A percentile compares a stretch with the other conserved stretches of the same genome.
These are phyloP conservation scores for Pristis pectinata DNA, from an alignment of 2,797 vertebrate species.

Conservation along the genomic window DNA sequence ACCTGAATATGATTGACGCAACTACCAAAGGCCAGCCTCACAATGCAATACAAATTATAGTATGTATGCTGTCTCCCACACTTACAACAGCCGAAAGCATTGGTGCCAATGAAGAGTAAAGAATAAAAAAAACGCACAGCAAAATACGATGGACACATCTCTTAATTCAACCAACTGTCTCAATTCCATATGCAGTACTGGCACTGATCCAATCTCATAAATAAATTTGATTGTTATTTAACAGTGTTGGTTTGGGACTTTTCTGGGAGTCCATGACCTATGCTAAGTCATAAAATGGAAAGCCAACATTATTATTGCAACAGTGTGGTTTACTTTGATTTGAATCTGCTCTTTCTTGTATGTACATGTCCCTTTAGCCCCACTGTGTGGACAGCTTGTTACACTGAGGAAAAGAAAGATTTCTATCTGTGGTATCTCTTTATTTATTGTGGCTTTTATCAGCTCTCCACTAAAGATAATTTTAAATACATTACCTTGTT, in stretches of 20 bases:
- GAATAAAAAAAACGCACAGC: background rate
- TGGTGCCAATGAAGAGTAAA: background rate
- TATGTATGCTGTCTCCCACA: background rate
- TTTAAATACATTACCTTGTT: slow-evolving; percentile 2
- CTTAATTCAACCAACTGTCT: background rate
- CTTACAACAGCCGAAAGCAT: background rate
- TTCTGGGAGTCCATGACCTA: background rate
- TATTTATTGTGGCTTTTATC: background rate
- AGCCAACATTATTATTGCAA: background rate
- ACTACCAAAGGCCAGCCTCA: background rate
- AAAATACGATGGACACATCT: background rate
- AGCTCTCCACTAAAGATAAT: background rate
- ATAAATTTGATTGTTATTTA: slow-evolving; percentile 23
- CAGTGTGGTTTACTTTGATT: background rate
- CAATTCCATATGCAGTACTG: background rate
- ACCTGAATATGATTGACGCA: background rate
- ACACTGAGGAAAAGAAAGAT: background rate
- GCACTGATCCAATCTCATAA: background rate
- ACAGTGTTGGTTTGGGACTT: slow-evolving; percentile 11
- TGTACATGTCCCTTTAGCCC: background rate
- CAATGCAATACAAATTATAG: background rate
- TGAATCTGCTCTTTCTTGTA: background rate
- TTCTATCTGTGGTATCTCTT: no score
- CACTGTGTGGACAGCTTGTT: background rate
- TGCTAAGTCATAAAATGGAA: background rate